Conservation (phyloP, 2,113 vertebrate genomes). For the Hyperopisus bebe region DNA sequence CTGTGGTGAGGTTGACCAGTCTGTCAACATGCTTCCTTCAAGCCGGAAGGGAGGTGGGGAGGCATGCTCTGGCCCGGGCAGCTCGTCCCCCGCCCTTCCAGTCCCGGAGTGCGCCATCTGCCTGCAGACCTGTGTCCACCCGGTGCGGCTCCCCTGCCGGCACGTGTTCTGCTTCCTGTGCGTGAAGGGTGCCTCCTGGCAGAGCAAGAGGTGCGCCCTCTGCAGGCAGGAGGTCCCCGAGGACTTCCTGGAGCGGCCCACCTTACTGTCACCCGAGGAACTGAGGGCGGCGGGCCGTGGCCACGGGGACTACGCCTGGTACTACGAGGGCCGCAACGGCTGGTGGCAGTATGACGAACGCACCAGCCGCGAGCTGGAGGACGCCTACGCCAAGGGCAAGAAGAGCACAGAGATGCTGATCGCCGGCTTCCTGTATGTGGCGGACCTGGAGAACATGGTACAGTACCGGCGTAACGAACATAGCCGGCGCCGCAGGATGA, state of each 20-base stretch:
- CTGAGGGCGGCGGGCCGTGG: constrained; percentile 81
- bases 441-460: constrained; percentile 94
- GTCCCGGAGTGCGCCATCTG: constrained; percentile 91
- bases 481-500: constrained; percentile 87
- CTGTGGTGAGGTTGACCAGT: constrained; percentile 76
- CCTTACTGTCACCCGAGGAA: constrained; percentile 84
- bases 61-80: constrained; percentile 30
- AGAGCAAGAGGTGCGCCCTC: constrained; percentile 91
- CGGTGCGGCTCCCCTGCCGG: constrained; percentile 86
- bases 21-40: constrained; percentile 69
- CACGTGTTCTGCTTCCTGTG: constrained; percentile 96
- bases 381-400: constrained; percentile 83
- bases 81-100: constrained; percentile 66
- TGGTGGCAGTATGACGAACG: constrained; percentile 99
- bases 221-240: constrained; percentile 92
- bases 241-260: constrained; percentile 91
- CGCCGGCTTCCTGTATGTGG: constrained; percentile 89
- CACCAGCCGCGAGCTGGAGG: constrained; percentile 88
- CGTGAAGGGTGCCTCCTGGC: constrained; percentile 94
- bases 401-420: constrained; percentile 96
- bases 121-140: constrained; percentile 88
- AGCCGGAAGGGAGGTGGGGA: constrained; percentile 72
- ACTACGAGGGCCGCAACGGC: constrained; percentile 93
- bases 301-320: constrained; percentile 77
- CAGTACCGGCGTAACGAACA: constrained; percentile 94